These are phyloP conservation scores for Dasyprocta punctata DNA, from an alignment of 2,113 vertebrate genomes.

Conservation along the genomic window DNA sequence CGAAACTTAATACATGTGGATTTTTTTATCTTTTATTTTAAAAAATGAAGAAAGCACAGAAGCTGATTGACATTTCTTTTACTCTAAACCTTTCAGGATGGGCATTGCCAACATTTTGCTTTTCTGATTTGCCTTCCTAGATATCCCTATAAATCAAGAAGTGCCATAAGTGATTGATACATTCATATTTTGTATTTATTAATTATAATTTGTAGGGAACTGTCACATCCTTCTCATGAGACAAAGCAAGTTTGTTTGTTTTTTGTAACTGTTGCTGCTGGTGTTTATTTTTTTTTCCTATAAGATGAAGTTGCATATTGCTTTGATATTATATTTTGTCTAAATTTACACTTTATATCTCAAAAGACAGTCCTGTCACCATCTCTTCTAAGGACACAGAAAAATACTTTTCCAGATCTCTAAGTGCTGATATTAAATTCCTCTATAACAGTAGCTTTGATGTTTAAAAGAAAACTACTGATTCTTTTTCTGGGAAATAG, in stretches of 20 bases:
- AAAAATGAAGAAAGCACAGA: neutral
- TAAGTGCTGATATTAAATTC: constrained; percentile 66
- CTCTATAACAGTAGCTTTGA: constrained; percentile 33
- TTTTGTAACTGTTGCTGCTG: neutral
- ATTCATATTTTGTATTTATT: neutral
- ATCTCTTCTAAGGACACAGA: neutral
- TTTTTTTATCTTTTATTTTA: neutral
- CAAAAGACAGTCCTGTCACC: neutral
- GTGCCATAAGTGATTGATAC: rapidly evolving
- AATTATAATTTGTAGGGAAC: neutral
- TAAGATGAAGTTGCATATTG: neutral
- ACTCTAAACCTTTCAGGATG: neutral
- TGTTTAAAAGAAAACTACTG: constrained; percentile 68
- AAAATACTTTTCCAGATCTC: neutral
- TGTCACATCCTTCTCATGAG: neutral
- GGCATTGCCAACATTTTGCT: neutral
- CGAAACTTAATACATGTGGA: neutral
- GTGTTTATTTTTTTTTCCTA: neutral
- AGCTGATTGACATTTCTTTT: neutral
- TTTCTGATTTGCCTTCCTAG: neutral
- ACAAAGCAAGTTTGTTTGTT: neutral
- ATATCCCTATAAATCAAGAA: neutral
- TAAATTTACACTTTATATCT: constrained; percentile 57
- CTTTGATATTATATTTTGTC: constrained; percentile 41
- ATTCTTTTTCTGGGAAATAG: constrained; percentile 52